These are phyloP conservation scores for Drosophila limbata DNA, from an alignment of 2,888 invertebrate species.

Conservation along the genomic window DNA sequence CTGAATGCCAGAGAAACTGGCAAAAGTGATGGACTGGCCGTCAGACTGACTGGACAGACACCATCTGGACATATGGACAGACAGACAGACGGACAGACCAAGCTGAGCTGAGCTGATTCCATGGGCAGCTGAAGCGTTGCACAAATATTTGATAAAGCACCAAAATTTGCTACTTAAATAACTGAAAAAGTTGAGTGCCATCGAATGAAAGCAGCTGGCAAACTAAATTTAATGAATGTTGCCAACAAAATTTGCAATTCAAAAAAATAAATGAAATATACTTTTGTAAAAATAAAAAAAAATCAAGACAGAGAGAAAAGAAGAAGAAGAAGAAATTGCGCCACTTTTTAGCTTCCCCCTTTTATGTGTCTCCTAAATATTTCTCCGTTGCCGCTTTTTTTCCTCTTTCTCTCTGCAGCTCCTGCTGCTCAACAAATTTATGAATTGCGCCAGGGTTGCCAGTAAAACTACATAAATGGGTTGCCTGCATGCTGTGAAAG, in stretches of 20 bases:
- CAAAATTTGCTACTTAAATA: slow-evolving; percentile 78
- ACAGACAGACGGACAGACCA: slow-evolving; percentile 11
- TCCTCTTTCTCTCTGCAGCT: slow-evolving; percentile 5
- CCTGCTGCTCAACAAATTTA: slow-evolving; percentile 51
- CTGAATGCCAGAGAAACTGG: slow-evolving; percentile 49
- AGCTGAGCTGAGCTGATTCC: slow-evolving; percentile 14
- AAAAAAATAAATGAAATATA: slow-evolving; percentile 29
- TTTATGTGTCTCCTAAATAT: slow-evolving; percentile 46
- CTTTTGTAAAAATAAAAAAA: slow-evolving; percentile 6
- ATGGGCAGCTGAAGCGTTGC: slow-evolving; percentile 67
- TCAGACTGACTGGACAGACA: slow-evolving; percentile 16
- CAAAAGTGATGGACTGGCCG: slow-evolving; percentile 29
- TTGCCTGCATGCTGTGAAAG: slow-evolving; percentile 64
- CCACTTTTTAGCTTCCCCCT: slow-evolving; percentile 53
- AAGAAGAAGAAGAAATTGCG: slow-evolving; percentile 34
- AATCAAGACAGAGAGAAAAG: slow-evolving; percentile 9
- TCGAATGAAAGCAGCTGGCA: slow-evolving; percentile 59
- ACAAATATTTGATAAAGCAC: slow-evolving; percentile 79
- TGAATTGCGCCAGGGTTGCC: slow-evolving; percentile 61
- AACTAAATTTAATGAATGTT: slow-evolving; percentile 72
- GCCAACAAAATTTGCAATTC: slow-evolving; percentile 61
- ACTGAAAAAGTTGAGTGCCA: slow-evolving; percentile 69
- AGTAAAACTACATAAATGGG: slow-evolving; percentile 48
- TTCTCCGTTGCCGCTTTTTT: slow-evolving; percentile 13
- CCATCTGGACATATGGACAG: slow-evolving; percentile 18